Evolutionary conservation across 2,888 invertebrate genomes (phyloP), one percentile per base, ranked within the genome.

Genomic region (Tholera decimalis): DNA sequence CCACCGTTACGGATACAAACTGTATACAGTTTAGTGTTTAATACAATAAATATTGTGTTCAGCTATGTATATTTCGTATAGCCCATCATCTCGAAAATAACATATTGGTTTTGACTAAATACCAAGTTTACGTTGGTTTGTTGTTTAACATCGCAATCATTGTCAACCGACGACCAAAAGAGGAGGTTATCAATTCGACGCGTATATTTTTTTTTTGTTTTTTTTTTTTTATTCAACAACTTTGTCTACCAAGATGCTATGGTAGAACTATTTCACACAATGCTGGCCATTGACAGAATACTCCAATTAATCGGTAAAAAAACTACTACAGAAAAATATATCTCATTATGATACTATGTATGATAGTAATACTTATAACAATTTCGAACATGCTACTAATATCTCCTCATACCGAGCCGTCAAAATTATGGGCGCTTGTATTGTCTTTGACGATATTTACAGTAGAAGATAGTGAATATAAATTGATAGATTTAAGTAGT

Each of bases 281-380:
- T 62, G 7, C 39, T 47, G 11, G n/a, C 18, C n/a, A 33, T 62
- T 7, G 61, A 62, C 30, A 47, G 15, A 20, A 7, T 41, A 9
- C 39, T 62, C 3, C 55, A 55, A 60, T 6, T 53, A 15, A 53
- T 53, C 11, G 60, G 60, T 20, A 60, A 60, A 30, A 35, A 30
- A 47, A 7, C 3, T 47, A 56, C 39, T 47, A 30, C 18, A 44
- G 35, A 28, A 60, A 44, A 53, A 35, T 44, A 37, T 44, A 53
- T 11, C 15, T 18, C 7, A 6, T 57, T 39, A 20, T 37, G 15
- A 35, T 35, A 51, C 33, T 0, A 35, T 22, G 50, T 35, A n/a
- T 51, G 9, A 9, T 22, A 33, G 30, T 33, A 22, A 18, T 53
- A 26, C 5, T 20, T n/a, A n/a, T n/a, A n/a, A n/a, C n/a, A 5